Evolutionary conservation across 2,113 vertebrate species (phyloP).

Genomic region (Callospermophilus lateralis): DNA sequence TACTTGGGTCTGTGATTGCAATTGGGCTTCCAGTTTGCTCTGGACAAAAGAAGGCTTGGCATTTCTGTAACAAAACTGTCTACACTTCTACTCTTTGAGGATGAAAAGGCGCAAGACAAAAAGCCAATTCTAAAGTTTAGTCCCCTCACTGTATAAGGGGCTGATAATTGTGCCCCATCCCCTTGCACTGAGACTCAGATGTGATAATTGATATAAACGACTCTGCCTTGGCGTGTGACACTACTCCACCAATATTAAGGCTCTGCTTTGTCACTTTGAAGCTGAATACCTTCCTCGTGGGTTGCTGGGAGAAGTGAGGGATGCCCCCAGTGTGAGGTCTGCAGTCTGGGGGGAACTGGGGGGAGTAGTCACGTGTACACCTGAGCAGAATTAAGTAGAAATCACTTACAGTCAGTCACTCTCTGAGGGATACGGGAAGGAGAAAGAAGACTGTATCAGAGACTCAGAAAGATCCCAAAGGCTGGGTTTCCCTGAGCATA

Average conservation of each 20-base stretch:
- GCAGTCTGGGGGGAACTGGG: too few relatives aligned
- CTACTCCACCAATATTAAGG: neutral
- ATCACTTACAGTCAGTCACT: neutral
- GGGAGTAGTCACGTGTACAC: accelerated
- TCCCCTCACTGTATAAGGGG: neutral
- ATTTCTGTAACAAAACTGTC: neutral
- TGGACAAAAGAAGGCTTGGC: neutral
- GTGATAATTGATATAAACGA: accelerated
- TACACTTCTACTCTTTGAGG: neutral
- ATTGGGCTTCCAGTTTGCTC: neutral
- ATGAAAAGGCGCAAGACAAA: neutral
- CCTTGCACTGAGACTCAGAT: neutral
- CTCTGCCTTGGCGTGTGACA: accelerated
- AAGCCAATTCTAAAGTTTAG: neutral
- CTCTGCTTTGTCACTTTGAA: neutral
- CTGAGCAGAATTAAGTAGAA: neutral
- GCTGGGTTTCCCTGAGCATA: neutral
- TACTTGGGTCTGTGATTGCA: neutral
- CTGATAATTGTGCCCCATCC: neutral
- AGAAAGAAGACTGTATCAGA: neutral
- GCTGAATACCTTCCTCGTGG: neutral
- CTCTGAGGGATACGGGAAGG: neutral
- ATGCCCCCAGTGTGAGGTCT: neutral
- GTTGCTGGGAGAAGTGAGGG: neutral
- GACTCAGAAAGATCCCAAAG: neutral